These are phyloP conservation scores for Petrocephalus zakoni DNA, from an alignment of 2,113 vertebrate species.

Conservation along the genomic window DNA sequence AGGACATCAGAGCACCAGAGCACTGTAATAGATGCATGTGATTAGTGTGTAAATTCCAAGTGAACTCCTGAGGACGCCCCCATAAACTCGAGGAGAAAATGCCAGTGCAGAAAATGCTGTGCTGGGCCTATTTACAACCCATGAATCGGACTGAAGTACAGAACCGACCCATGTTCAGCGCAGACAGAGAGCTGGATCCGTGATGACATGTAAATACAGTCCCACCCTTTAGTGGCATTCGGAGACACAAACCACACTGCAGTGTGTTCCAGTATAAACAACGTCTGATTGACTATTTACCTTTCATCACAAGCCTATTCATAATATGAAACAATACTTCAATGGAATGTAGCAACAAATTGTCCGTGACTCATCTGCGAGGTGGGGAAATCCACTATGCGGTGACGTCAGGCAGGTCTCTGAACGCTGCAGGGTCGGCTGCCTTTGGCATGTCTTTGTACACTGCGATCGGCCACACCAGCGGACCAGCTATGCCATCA, in stretches of 20 bases:
- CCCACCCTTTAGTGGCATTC: neutral
- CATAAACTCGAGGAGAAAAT: neutral
- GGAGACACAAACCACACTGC: neutral
- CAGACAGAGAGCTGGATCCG: neutral
- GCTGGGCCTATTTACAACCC: neutral
- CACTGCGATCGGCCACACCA: neutral
- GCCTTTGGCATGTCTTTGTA: neutral
- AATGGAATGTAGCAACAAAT: conserved; percentile 27
- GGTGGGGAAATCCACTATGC: neutral
- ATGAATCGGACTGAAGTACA: neutral
- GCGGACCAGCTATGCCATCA: neutral
- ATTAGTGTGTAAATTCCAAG: neutral
- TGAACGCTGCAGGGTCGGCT: neutral
- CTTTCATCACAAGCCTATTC: conserved; percentile 13
- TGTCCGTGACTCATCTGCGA: conserved; percentile 17
- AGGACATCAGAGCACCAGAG: neutral
- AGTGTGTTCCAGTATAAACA: neutral
- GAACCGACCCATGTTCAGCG: neutral
- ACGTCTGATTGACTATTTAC: conserved; percentile 1
- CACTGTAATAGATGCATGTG: neutral
- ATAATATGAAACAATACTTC: neutral
- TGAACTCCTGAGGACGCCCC: neutral
- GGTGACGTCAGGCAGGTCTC: neutral
- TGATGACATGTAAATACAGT: neutral
- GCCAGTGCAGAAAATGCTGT: neutral